Percentiles rank a stretch among this genome's conserved stretches.
phyloP scores from a whole-genome alignment of 2,888 invertebrate species.

The Sepiola atlantica region DNA sequence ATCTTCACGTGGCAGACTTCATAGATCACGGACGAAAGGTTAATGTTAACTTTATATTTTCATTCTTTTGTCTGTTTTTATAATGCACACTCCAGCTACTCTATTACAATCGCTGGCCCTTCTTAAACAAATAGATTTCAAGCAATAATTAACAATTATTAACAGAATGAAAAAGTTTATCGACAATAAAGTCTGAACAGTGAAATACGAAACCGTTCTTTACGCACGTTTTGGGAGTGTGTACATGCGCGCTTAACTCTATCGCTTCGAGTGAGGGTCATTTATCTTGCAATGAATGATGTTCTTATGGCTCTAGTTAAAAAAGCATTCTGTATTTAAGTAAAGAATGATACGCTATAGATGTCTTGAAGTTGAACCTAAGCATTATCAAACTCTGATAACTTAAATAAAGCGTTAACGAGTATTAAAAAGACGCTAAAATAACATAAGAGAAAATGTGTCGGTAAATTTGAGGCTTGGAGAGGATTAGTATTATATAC shows the following conservation, averaged over 20 bases:
- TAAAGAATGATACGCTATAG: neutral
- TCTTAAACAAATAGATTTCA: constrained; percentile 32
- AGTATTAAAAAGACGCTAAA: no score
- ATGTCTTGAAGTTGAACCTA: neutral
- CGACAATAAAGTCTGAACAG: neutral
- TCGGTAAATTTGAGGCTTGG: no score
- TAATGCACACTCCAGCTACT: neutral
- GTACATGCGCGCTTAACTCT: neutral
- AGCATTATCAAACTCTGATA: no score
- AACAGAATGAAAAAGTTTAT: constrained; percentile 13
- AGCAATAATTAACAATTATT: constrained; percentile 10
- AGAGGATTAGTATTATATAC: no score
- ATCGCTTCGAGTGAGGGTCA: neutral
- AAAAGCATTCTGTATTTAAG: no score
- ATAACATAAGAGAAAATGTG: no score
- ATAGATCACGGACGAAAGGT: neutral
- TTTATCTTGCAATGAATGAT: neutral
- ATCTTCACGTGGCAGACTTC: constrained; percentile 6
- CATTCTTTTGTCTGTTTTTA: neutral
- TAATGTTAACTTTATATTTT: neutral
- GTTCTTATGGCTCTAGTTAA: neutral
- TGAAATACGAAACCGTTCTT: neutral
- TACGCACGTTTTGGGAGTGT: neutral
- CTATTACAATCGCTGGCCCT: neutral
- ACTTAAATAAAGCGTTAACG: no score